These are phyloP conservation scores for Cyrtorhinus lividipennis DNA, from an alignment of 1,140 invertebrate genomes.

Conservation along the genomic window DNA sequence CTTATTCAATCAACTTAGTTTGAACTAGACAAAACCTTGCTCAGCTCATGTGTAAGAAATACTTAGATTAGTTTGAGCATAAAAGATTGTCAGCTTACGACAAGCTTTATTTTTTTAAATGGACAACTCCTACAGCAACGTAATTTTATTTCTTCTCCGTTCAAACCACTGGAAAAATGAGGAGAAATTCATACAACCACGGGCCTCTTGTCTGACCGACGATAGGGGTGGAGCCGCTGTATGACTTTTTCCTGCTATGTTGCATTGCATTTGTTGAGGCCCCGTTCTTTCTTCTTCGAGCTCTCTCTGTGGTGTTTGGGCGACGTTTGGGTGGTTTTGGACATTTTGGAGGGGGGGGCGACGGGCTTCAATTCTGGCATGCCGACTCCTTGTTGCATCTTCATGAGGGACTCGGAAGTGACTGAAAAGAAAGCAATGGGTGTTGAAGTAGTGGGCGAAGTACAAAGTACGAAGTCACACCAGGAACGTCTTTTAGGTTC, in stretches of 20 bases:
- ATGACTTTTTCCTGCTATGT: slow-evolving; percentile 16
- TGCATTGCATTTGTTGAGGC: background rate
- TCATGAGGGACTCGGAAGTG: slow-evolving; percentile 16
- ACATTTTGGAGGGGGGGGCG: background rate
- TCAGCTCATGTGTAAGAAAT: no score
- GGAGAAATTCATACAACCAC: slow-evolving; percentile 11
- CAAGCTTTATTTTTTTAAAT: background rate
- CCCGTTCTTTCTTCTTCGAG: background rate
- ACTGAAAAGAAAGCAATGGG: slow-evolving; percentile 6
- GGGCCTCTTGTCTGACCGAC: slow-evolving; percentile 8
- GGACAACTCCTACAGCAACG: background rate
- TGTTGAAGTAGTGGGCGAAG: background rate
- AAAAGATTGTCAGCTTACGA: slow-evolving; percentile 1
- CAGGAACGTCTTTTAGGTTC: background rate
- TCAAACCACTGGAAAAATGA: background rate
- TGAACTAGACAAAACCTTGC: no score
- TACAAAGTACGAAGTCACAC: background rate
- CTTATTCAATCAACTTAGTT: no score
- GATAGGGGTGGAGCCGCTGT: slow-evolving; percentile 7
- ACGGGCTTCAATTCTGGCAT: slow-evolving; percentile 11
- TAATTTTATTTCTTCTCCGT: background rate
- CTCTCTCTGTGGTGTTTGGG: slow-evolving; percentile 2
- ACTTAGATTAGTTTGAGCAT: no score
- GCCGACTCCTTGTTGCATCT: slow-evolving; percentile 11
- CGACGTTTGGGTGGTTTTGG: slow-evolving; percentile 15